phyloP scores from a whole-genome alignment of 2,888 invertebrate genomes.

The Leptodirus hochenwartii region DNA sequence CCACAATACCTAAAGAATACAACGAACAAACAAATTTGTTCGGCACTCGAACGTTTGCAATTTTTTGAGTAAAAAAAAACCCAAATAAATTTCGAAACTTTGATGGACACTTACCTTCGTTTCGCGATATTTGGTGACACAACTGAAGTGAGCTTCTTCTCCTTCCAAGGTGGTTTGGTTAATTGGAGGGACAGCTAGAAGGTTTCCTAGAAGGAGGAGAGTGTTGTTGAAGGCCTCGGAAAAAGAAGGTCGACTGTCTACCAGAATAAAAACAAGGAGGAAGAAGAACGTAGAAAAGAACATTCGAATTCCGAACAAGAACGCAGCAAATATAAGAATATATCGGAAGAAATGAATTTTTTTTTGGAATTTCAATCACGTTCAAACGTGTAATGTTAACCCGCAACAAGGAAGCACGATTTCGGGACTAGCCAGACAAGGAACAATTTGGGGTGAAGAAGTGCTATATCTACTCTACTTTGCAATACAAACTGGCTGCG shows the following conservation, averaged over 20 bases:
- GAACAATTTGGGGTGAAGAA: too few species aligned
- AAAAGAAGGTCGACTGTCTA: background rate
- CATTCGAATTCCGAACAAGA: too few species aligned
- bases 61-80: too few species aligned
- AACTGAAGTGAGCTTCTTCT: conserved; percentile 62
- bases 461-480: background rate
- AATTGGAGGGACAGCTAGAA: conserved; percentile 72
- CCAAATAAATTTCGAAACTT: too few species aligned
- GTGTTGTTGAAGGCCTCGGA: conserved; percentile 1
- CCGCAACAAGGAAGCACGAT: too few species aligned
- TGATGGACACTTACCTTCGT: conserved; percentile 36
- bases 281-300: too few species aligned
- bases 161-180: conserved; percentile 80
- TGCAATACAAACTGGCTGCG: conserved; percentile 1
- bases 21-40: too few species aligned
- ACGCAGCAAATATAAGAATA: conserved; percentile 7
- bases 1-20: too few species aligned
- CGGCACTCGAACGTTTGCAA: too few species aligned
- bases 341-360: conserved; percentile 2
- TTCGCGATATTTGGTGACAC: conserved; percentile 56
- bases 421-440: too few species aligned
- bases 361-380: conserved; percentile 4
- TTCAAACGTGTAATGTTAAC: too few species aligned
- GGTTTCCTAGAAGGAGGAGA: conserved; percentile 64
- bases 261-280: background rate